These are phyloP conservation scores for Blastobasis adustella DNA, from an alignment of 2,888 invertebrate species.

Conservation along the genomic window DNA sequence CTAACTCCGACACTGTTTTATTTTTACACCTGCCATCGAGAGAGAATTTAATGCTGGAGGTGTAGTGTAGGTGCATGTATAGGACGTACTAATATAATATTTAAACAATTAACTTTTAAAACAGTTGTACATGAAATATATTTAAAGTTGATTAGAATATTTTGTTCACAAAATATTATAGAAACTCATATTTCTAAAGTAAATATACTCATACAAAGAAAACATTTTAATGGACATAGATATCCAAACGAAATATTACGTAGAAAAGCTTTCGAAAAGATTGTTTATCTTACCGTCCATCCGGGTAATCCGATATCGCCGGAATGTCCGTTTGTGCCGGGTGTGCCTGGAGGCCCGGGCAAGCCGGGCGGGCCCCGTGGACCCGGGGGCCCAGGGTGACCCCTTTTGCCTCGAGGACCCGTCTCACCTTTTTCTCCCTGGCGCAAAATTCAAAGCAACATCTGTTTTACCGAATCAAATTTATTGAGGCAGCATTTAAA, in stretches of 20 bases:
- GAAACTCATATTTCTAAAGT: too few relatives aligned
- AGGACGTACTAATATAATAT: too few relatives aligned
- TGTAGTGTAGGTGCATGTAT: too few relatives aligned
- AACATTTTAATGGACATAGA: slow-evolving; percentile 3
- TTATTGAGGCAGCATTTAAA: not conserved
- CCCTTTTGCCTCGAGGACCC: slow-evolving; percentile 72
- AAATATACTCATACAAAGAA: not conserved
- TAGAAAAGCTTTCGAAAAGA: slow-evolving; percentile 2
- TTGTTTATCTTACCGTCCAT: slow-evolving; percentile 76
- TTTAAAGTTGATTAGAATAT: too few relatives aligned
- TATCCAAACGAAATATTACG: slow-evolving; percentile 1
- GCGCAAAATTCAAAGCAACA: slow-evolving; percentile 3
- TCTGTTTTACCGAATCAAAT: not conserved
- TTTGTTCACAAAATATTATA: too few relatives aligned
- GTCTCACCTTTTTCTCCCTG: slow-evolving; percentile 66
- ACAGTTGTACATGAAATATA: too few relatives aligned
- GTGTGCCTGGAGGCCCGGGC: slow-evolving; percentile 81
- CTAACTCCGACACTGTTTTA: too few relatives aligned
- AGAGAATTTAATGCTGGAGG: too few relatives aligned
- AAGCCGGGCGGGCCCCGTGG: slow-evolving; percentile 83
- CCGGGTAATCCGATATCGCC: slow-evolving; percentile 88
- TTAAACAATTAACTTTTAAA: too few relatives aligned
- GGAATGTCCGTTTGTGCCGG: slow-evolving; percentile 79
- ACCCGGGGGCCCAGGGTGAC: slow-evolving; percentile 87
- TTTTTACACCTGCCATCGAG: too few relatives aligned